phyloP scores from a whole-genome alignment of 2,888 invertebrate species.

The Idaea biselata region DNA sequence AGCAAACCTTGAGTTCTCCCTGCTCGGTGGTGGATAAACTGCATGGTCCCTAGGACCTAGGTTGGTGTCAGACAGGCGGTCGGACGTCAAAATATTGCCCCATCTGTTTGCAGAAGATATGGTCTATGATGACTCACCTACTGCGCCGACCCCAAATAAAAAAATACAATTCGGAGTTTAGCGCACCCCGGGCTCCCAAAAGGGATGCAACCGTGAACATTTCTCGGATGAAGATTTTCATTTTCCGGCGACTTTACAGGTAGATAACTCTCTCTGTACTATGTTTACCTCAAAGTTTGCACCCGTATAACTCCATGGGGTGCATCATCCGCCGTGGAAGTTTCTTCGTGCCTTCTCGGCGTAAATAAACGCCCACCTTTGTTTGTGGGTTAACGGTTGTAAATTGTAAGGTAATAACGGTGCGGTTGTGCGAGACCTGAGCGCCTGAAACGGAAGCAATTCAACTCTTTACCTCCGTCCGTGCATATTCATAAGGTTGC shows the following conservation, averaged over 20 bases:
- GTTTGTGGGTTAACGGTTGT: conserved; percentile 59
- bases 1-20: too few species aligned
- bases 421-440: conserved; percentile 37
- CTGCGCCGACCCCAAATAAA: too few species aligned
- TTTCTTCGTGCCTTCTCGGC: conserved; percentile 44
- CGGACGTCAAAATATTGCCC: too few species aligned
- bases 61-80: too few species aligned
- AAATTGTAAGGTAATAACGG: conserved; percentile 63
- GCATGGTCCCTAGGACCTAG: too few species aligned
- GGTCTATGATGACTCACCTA: too few species aligned
- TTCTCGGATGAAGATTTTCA: neutral
- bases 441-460: conserved; percentile 47
- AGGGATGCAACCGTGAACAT: too few species aligned
- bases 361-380: conserved; percentile 58
- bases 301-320: conserved; percentile 31
- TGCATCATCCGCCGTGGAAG: conserved; percentile 43
- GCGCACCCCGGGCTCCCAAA: too few species aligned
- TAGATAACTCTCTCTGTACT: conserved; percentile 30
- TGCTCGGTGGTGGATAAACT: too few species aligned
- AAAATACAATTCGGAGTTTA: too few species aligned
- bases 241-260: conserved; percentile 25
- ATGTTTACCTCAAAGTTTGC: conserved; percentile 49
- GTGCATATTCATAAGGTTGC: conserved; percentile 51
- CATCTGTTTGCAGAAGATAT: too few species aligned
- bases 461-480: conserved; percentile 45